Base-by-base conservation (phyloP, 2,797 vertebrate genomes). In the Chaetodon trifasciatus region DNA sequence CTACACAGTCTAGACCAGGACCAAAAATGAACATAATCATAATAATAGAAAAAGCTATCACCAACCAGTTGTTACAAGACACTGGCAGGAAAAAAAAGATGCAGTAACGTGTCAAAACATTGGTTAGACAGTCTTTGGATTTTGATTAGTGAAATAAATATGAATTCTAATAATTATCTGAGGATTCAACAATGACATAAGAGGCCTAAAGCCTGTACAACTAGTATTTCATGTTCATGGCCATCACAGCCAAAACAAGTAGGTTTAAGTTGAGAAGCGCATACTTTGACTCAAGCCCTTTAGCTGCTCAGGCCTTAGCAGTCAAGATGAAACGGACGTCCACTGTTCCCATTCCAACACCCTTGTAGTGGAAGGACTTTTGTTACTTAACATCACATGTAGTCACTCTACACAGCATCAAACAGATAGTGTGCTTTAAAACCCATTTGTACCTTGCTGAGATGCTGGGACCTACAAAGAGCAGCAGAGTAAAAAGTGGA, bases 91-190 rank as follows among this genome's bases (percentile, higher is more conserved):
- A 37, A 28, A 28, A n/a, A n/a, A 32, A 56, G 71, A 17, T 56
- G 0, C 10, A 23, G 15, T 24, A 32, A 56, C 35, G 56, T 74
- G 12, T 60, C 21, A 53, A 63, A 78, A 76, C 8, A 70, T 24
- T 50, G 19, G 32, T 23, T 40, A 68, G 42, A 75, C 24, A 16
- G 16, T 77, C 70, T 92, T 88, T 90, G 81, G 81, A 85, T 66
- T 82, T 68, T 68, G 52, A 86, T 79, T 74, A n/a, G 32, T 76
- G 32, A 83, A 87, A 91, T 91, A 91, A 84, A 91, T 85, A 87
- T 28, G 3, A 74, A 35, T 56, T 37, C 37, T 9, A 60, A 82
- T 19, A 88, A 75, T 81, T 21, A 83, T 42, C 16, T 19, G 3
- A 65, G 19, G 55, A 62, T 71, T 73, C 12, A 61, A 67, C 19